Evolutionary conservation across 2,113 vertebrate species (phyloP).

Genomic region (Varanus salvator): DNA sequence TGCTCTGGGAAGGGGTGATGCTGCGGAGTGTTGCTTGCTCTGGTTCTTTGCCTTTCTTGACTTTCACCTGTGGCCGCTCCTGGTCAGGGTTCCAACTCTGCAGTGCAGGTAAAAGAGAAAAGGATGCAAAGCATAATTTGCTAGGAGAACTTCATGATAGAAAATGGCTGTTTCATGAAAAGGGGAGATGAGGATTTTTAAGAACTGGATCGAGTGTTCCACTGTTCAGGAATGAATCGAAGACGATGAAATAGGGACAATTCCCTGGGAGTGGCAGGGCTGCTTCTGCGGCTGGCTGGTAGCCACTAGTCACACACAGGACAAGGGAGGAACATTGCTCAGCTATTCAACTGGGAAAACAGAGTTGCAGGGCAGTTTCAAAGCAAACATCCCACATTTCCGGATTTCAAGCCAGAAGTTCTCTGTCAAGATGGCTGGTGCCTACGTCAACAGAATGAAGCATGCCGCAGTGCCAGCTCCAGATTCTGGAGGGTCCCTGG

Average conservation of each 20-base stretch:
- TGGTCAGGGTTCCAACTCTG: conserved; percentile 83
- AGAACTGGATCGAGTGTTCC: too few relatives aligned
- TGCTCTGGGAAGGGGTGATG: conserved; percentile 65
- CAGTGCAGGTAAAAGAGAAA: not conserved
- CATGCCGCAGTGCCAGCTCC: not conserved
- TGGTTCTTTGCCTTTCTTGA: conserved; percentile 78
- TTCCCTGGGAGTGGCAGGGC: not conserved
- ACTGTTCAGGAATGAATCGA: not conserved
- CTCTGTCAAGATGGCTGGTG: not conserved
- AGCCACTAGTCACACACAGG: not conserved
- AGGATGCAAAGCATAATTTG: not conserved
- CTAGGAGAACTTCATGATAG: not conserved
- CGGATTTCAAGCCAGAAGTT: not conserved
- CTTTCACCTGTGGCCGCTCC: conserved; percentile 69
- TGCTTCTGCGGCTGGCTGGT: not conserved
- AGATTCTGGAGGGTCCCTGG: too few relatives aligned
- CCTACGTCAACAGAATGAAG: not conserved
- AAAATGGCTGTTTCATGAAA: not conserved
- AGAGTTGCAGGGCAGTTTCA: not conserved
- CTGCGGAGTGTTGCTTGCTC: conserved; percentile 61
- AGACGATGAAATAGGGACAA: not conserved
- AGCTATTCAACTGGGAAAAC: not conserved
- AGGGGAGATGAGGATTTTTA: too few relatives aligned
- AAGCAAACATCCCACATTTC: too few relatives aligned
- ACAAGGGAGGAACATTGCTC: not conserved